Conservation (phyloP, 2,797 vertebrate genomes). For the Myotis pilosus region DNA sequence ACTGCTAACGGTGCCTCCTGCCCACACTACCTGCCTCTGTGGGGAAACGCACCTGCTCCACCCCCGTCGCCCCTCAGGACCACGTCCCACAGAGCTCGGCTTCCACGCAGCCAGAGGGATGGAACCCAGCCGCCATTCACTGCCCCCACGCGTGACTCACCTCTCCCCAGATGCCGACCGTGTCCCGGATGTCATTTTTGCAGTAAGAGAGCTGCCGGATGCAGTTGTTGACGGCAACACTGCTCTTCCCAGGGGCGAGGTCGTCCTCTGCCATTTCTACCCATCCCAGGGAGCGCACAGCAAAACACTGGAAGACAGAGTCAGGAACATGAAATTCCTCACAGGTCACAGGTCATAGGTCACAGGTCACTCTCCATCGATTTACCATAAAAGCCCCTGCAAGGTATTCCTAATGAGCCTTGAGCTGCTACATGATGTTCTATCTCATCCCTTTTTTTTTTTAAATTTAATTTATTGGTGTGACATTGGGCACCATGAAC, state of each 20-base stretch:
- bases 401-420: fast-evolving
- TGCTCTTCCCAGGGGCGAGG: slow-evolving; percentile 93
- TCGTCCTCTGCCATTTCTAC: slow-evolving; percentile 97
- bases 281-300: slow-evolving; percentile 97
- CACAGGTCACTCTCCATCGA: fast-evolving
- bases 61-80: fast-evolving
- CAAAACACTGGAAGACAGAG: slow-evolving; percentile 88
- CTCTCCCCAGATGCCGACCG: slow-evolving; percentile 95
- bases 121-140: fast-evolving
- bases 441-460: fast-evolving
- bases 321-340: not conserved
- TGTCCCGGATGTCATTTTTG: slow-evolving; percentile 94
- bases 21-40: fast-evolving
- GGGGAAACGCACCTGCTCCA: not conserved
- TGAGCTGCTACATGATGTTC: no score
- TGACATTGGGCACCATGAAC: no score
- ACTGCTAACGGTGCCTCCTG: fast-evolving
- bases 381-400: no score
- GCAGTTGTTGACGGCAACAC: slow-evolving; percentile 94
- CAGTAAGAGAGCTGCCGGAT: slow-evolving; percentile 97
- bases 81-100: fast-evolving
- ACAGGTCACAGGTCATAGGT: fast-evolving
- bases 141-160: slow-evolving; percentile 81
- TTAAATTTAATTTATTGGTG: not conserved
- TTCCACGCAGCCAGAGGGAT: fast-evolving